Evolutionary conservation across 53 echinoderm and acorn worm genomes (phyloP).

Genomic region (Luidia sarsii): DNA sequence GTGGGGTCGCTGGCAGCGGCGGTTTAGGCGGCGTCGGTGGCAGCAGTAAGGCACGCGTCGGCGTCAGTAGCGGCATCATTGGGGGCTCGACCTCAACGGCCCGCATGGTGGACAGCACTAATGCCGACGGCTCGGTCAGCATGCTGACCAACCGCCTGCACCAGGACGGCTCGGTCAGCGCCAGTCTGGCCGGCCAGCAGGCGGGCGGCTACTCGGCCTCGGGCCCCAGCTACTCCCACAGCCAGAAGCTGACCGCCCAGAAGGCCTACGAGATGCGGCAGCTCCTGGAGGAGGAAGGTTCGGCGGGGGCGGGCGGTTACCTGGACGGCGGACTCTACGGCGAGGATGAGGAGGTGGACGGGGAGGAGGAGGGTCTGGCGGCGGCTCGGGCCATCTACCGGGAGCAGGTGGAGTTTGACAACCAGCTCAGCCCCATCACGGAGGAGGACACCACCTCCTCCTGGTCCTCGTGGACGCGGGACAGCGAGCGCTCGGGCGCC

Average conservation of each 20-base stretch:
- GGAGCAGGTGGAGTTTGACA: constrained; percentile 73
- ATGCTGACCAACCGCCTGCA: constrained; percentile 31
- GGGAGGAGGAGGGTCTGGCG: constrained; percentile 13
- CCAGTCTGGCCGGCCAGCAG: constrained; percentile 18
- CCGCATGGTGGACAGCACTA: constrained; percentile 28
- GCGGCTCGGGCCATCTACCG: constrained; percentile 42
- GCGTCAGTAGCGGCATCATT: too few relatives aligned
- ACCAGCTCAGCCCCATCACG: constrained; percentile 76
- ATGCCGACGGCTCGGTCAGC: constrained; percentile 52
- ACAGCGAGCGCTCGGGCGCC: constrained; percentile 49
- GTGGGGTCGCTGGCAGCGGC: not conserved
- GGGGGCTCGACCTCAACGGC: not conserved
- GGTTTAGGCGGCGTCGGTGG: not conserved
- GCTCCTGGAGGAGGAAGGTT: constrained; percentile 49
- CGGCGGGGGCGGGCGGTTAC: not conserved
- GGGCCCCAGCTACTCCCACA: constrained; percentile 2
- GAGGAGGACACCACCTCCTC: constrained; percentile 70
- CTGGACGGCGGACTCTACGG: too few relatives aligned
- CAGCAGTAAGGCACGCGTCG: too few relatives aligned
- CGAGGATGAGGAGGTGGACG: constrained; percentile 4
- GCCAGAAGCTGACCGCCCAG: constrained; percentile 42
- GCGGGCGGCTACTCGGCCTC: constrained; percentile 43
- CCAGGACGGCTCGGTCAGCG: constrained; percentile 31
- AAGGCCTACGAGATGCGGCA: constrained; percentile 60
- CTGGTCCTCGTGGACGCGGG: constrained; percentile 59